These are phyloP conservation scores for Phalacrocorax brasilianus DNA, from an alignment of 2,113 vertebrate species.

Conservation along the genomic window DNA sequence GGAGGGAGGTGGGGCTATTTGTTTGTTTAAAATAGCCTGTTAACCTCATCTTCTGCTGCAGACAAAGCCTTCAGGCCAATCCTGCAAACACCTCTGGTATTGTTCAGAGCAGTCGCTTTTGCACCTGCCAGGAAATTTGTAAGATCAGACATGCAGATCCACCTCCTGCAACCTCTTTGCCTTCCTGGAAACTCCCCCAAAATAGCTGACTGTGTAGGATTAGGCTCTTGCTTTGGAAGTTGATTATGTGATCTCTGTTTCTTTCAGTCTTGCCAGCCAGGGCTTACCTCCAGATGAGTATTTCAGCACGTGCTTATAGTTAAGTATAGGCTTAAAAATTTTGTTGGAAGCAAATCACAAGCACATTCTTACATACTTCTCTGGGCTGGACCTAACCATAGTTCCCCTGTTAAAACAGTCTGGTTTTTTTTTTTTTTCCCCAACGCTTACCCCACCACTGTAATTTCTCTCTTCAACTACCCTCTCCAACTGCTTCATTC, in stretches of 20 bases:
- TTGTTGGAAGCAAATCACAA: conserved; percentile 62
- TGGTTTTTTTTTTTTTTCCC: background rate
- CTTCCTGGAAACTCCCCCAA: conserved; percentile 56
- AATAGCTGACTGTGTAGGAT: conserved; percentile 55
- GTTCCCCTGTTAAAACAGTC: conserved; percentile 9
- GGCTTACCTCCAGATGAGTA: conserved; percentile 59
- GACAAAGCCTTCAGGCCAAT: conserved; percentile 46
- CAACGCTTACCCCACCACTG: background rate
- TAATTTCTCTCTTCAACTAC: background rate
- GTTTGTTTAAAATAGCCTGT: conserved; percentile 31
- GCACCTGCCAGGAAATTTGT: conserved; percentile 60
- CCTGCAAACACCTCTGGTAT: conserved; percentile 54
- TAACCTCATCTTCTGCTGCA: conserved; percentile 50
- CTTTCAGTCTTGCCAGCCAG: conserved; percentile 55
- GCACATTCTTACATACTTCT: conserved; percentile 57
- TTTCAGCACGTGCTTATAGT: conserved; percentile 56
- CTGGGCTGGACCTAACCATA: conserved; percentile 43
- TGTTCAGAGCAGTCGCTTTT: conserved; percentile 33
- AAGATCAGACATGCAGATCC: conserved; percentile 51
- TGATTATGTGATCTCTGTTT: conserved; percentile 47
- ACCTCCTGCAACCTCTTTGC: conserved; percentile 49
- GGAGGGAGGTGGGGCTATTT: conserved; percentile 14
- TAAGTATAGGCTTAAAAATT: conserved; percentile 41
- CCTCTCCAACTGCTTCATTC: background rate
- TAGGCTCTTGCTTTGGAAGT: conserved; percentile 36